Evolutionary conservation across 2,797 vertebrate genomes (phyloP).

Genomic region (Uromys caudimaculatus): DNA sequence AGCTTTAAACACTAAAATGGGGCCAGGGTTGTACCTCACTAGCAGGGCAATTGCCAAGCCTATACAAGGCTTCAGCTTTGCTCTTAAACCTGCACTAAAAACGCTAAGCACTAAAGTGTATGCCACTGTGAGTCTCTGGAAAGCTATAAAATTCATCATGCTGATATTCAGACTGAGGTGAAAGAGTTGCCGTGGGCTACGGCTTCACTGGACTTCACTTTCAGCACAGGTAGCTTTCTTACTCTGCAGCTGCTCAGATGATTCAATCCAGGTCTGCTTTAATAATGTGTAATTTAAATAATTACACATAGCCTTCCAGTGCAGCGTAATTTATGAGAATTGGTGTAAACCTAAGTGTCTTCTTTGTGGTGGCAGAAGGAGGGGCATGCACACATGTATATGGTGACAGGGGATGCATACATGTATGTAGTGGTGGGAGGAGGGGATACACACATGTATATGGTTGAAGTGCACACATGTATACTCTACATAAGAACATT

Average conservation of each 20-base stretch:
- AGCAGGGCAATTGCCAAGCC: not conserved
- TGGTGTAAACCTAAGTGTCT: not conserved
- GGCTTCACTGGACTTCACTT: fast-evolving
- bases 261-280: not conserved
- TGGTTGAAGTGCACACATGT: no score
- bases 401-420: no score
- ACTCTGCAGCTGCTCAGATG: not conserved
- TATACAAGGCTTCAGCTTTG: not conserved
- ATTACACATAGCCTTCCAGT: not conserved
- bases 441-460: no score
- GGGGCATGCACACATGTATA: not conserved
- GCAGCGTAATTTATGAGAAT: conserved; percentile 9
- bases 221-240: not conserved
- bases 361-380: not conserved
- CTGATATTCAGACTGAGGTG: not conserved
- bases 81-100: not conserved
- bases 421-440: no score
- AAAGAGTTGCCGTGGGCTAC: not conserved
- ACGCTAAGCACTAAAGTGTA: not conserved
- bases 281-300: conserved; percentile 32
- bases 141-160: not conserved
- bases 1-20: not conserved
- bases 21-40: not conserved
- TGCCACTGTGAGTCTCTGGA: not conserved
- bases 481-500: not conserved